Evolutionary conservation across 2,888 invertebrate species (phyloP).

Genomic region (Tetropium fuscum): DNA sequence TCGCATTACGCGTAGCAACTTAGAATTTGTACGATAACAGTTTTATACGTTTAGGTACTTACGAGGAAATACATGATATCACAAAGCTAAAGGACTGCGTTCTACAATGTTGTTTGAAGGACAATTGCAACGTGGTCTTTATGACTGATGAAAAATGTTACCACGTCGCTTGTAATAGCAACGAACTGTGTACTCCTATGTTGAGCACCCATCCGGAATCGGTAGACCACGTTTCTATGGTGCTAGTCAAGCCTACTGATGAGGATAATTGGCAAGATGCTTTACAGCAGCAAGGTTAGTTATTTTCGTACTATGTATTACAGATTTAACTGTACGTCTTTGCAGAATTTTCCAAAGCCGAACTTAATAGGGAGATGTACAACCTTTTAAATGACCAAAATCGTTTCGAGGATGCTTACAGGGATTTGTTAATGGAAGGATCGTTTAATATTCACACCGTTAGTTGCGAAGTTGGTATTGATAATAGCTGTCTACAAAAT

Average conservation of each 20-base stretch:
- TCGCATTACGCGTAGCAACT: not conserved
- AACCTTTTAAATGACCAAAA: constrained; percentile 42
- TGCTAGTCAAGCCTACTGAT: constrained; percentile 78
- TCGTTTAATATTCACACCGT: constrained; percentile 46
- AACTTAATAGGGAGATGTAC: constrained; percentile 45
- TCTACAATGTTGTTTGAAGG: constrained; percentile 74
- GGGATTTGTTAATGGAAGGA: constrained; percentile 66
- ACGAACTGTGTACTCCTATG: constrained; percentile 79
- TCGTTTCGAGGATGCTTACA: constrained; percentile 44
- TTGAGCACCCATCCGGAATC: constrained; percentile 70
- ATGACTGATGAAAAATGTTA: constrained; percentile 82
- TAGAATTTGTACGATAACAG: not conserved
- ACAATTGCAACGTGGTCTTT: constrained; percentile 83
- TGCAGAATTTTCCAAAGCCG: constrained; percentile 28
- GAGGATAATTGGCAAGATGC: constrained; percentile 69
- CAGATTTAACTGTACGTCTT: not conserved
- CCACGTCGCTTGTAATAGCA: constrained; percentile 79
- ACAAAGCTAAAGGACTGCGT: constrained; percentile 74
- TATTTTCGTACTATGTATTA: not conserved
- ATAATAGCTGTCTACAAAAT: constrained; percentile 74
- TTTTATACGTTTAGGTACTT: constrained; percentile 57
- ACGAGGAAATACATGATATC: constrained; percentile 69
- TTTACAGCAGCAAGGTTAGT: constrained; percentile 52
- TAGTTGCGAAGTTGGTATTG: constrained; percentile 72
- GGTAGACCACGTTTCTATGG: constrained; percentile 78